Evolutionary conservation across 92 coral and sea anemone species (phyloP), one percentile per base, ranked within the genome.

Genomic region (Meandrina meandrites): DNA sequence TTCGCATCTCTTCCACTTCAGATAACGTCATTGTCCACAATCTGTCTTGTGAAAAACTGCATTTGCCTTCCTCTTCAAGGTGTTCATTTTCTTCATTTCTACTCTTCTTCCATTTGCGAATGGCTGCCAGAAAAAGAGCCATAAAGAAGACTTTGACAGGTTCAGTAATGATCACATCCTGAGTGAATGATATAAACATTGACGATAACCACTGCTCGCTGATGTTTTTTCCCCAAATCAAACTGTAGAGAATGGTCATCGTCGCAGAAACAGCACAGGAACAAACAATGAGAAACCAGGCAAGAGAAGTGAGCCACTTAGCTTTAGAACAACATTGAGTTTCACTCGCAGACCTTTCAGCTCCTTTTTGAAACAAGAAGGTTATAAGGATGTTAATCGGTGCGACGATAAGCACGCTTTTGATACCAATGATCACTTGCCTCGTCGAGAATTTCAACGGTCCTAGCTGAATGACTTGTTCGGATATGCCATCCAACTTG

Each of bases 191-290:
- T 31, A 95, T 87, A 15, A 95, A 88, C 88, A 94, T 92, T 0
- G 98, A 95, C 12, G 98, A 89, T 5, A 95, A 91, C 98, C 98
- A 95, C 24, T 94, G 95, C 36, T 95, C 90, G 4, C 93, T 90
- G 71, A 93, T 83, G 12, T 79, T 89, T 68, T 83, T 91, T 4
- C 96, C 96, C 98, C 98, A 95, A 14, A 88, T 75, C 36, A 95
- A 77, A 68, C 98, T 95, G 86, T 95, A 96, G 37, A 91, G 89
- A 77, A 96, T 89, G 3, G 98, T 89, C 50, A 96, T 81, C 48
- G 84, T 70, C 22, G 95, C 94, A 1, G 98, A 96, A 13, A 88
- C 91, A 15, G 88, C 86, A 14, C 92, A 83, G 5, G 93, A 77
- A 24, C 92, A 82, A 24, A 94, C 58, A 68, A 94, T 87, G n/a